Evolutionary conservation across 1,140 invertebrate genomes (phyloP).

Genomic region (Penaeus vannamei): DNA sequence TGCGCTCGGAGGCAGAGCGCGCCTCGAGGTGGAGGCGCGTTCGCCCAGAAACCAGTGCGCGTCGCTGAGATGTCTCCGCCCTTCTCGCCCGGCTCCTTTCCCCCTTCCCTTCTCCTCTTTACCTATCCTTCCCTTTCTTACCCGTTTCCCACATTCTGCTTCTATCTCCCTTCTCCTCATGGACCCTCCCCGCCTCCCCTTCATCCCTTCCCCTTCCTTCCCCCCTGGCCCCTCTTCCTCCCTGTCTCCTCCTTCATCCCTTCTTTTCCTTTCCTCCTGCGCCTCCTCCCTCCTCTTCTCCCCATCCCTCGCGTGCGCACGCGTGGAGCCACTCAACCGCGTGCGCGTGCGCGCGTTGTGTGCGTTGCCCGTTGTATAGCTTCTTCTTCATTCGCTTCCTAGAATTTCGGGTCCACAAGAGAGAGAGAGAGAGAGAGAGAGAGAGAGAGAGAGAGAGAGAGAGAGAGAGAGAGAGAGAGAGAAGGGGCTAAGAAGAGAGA

Average conservation of each 20-base stretch:
- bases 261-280: neutral
- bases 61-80: too few species aligned
- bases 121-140: neutral
- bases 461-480: neutral
- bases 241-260: neutral
- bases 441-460: neutral
- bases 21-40: too few species aligned
- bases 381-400: neutral
- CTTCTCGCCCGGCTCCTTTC: neutral
- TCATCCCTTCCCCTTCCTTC: neutral
- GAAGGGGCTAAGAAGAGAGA: conserved; percentile 3
- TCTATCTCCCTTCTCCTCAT: neutral
- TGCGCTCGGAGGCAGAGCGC: too few species aligned
- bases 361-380: too few species aligned
- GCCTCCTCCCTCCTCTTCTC: neutral
- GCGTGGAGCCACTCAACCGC: neutral
- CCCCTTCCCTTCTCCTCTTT: neutral
- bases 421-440: neutral
- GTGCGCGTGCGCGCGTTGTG: too few species aligned
- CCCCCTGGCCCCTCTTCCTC: neutral
- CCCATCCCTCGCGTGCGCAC: neutral
- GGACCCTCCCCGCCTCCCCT: neutral
- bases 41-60: too few species aligned
- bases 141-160: neutral
- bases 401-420: neutral